Conservation (phyloP, 2,888 invertebrate species). For the Herminia tarsipennalis region DNA sequence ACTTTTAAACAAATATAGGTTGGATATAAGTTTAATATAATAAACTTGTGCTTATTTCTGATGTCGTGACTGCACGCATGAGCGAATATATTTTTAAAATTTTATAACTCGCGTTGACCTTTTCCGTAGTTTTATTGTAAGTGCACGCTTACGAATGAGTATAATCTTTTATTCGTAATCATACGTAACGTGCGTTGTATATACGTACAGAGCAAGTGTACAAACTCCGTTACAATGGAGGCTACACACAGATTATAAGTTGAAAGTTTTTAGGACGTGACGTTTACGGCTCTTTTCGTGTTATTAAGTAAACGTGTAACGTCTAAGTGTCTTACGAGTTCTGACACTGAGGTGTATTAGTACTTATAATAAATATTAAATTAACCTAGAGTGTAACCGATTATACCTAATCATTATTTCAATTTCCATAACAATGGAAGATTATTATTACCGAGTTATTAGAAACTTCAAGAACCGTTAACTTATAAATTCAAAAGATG, state of each 20-base stretch:
- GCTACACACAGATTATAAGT: slow-evolving; percentile 48
- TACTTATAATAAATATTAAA: neutral
- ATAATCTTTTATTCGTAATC: slow-evolving; percentile 42
- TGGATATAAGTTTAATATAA: neutral
- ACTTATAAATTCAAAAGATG: slow-evolving; percentile 48
- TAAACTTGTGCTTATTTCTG: slow-evolving; percentile 15
- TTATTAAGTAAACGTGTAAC: slow-evolving; percentile 42
- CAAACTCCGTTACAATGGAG: slow-evolving; percentile 49
- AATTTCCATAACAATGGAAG: slow-evolving; percentile 18
- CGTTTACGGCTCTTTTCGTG: slow-evolving; percentile 62
- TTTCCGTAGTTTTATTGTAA: slow-evolving; percentile 24
- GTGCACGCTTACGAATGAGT: slow-evolving; percentile 20
- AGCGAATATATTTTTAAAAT: slow-evolving; percentile 13
- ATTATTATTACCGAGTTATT: slow-evolving; percentile 21
- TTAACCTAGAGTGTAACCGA: neutral
- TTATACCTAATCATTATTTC: neutral
- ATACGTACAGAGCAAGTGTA: slow-evolving; percentile 28
- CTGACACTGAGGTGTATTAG: neutral
- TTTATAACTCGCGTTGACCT: slow-evolving; percentile 27
- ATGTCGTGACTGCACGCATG: slow-evolving; percentile 29
- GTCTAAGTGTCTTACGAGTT: slow-evolving; percentile 1
- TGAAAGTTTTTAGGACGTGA: slow-evolving; percentile 69
- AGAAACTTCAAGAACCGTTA: slow-evolving; percentile 52
- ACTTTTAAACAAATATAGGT: too few relatives aligned
- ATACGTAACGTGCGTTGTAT: slow-evolving; percentile 38